Percentiles rank a stretch among this genome's conserved stretches.
phyloP scores from a whole-genome alignment of 2,113 vertebrate species.

The Rattus norvegicus region DNA sequence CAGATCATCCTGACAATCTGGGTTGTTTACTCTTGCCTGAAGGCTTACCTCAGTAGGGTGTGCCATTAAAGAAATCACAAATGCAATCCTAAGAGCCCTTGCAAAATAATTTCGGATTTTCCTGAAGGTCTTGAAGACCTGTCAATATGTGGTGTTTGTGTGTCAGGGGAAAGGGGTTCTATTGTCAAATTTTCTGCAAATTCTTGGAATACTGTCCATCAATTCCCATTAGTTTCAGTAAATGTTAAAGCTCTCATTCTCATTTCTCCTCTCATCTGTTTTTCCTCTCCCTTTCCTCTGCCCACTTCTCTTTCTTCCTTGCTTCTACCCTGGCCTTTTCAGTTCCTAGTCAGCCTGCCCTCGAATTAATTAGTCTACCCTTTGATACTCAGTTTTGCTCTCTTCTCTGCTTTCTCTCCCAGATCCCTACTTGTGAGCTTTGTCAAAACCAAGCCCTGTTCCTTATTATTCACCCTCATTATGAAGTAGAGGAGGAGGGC shows the following conservation, averaged over 20 bases:
- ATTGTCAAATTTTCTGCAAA: background rate
- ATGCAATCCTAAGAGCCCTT: background rate
- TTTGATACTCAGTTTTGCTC: background rate
- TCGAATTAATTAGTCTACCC: background rate
- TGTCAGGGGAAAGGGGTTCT: accelerated
- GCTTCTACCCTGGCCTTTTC: background rate
- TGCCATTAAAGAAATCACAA: background rate
- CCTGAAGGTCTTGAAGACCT: background rate
- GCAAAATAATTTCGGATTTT: background rate
- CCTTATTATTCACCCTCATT: background rate
- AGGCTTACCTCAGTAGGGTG: background rate
- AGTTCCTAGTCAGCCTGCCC: background rate
- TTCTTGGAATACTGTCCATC: background rate
- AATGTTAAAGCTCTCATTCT: background rate
- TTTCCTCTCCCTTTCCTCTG: background rate
- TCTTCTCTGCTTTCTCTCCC: background rate
- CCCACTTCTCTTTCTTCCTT: background rate
- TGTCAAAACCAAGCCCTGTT: background rate
- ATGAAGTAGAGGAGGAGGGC: background rate
- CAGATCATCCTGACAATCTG: background rate
- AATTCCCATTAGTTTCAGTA: background rate
- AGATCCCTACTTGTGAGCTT: background rate
- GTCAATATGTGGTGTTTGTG: background rate
- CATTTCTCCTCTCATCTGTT: background rate
- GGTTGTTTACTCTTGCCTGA: background rate